These are phyloP conservation scores for Eumaeus atala DNA, from an alignment of 1,140 invertebrate species.

Conservation along the genomic window DNA sequence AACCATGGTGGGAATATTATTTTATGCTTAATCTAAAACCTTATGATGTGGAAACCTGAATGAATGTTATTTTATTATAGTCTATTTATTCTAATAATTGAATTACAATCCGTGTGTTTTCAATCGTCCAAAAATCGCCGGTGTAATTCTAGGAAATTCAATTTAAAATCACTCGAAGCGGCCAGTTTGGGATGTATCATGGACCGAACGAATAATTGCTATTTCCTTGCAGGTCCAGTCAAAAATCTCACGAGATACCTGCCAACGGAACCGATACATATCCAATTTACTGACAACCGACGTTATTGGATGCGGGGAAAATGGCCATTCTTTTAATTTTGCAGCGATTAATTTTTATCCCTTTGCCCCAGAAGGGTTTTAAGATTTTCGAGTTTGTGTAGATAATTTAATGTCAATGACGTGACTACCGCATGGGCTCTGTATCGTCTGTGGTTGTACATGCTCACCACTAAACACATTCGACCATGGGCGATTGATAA, in stretches of 20 bases:
- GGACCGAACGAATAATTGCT: conserved; percentile 42
- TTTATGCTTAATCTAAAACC: no score
- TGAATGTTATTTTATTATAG: no score
- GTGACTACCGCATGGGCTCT: no score
- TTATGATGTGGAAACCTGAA: no score
- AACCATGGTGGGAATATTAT: no score
- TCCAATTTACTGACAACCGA: conserved; percentile 14
- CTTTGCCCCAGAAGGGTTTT: not conserved
- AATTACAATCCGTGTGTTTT: conserved; percentile 24
- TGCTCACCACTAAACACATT: no score
- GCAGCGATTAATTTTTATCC: no score
- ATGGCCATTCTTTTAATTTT: no score
- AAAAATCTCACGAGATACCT: conserved; percentile 38
- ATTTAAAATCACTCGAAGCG: conserved; percentile 47
- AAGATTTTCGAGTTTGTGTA: conserved; percentile 5
- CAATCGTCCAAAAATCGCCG: conserved; percentile 40
- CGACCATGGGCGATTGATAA: no score
- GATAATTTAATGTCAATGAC: no score
- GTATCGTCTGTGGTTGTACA: no score
- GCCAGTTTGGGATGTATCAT: conserved; percentile 36
- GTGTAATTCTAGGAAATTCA: conserved; percentile 54
- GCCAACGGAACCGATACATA: conserved; percentile 19
- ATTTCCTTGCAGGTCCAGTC: conserved; percentile 42
- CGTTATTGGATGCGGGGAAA: no score
- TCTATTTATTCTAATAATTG: not conserved